Conservation (phyloP, 2,888 invertebrate species). For the Netelia virgata region DNA sequence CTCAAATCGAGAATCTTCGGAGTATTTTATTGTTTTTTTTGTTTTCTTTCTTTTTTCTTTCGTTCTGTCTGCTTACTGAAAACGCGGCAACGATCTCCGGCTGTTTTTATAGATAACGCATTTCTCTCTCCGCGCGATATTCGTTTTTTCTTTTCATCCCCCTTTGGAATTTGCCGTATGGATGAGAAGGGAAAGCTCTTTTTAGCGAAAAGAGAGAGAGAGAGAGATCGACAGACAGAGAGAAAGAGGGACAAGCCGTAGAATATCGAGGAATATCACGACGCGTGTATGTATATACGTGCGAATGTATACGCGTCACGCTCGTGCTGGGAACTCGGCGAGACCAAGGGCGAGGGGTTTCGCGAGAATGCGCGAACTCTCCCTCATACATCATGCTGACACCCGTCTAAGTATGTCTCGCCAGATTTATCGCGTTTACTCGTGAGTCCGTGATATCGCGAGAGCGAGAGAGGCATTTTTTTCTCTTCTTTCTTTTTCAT, state of each 20-base stretch:
- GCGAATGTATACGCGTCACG: slow-evolving; percentile 33
- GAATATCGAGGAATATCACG: slow-evolving; percentile 67
- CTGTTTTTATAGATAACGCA: slow-evolving; percentile 75
- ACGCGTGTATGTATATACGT: slow-evolving; percentile 37
- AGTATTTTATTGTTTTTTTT: background rate
- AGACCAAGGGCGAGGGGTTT: slow-evolving; percentile 67
- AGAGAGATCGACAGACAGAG: slow-evolving; percentile 59
- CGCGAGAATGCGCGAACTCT: slow-evolving; percentile 72
- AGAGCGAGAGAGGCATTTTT: slow-evolving; percentile 67
- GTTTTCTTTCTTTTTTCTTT: slow-evolving; percentile 38
- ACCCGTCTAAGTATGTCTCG: slow-evolving; percentile 80
- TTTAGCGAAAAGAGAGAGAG: slow-evolving; percentile 62
- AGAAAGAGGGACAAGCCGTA: slow-evolving; percentile 52
- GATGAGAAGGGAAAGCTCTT: slow-evolving; percentile 54
- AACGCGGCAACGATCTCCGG: slow-evolving; percentile 72
- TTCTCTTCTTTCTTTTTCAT: slow-evolving; percentile 27
- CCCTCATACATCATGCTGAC: slow-evolving; percentile 81
- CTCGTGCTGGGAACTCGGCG: slow-evolving; percentile 66
- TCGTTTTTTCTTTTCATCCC: slow-evolving; percentile 69
- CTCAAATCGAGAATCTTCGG: slow-evolving; percentile 1
- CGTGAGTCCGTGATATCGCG: slow-evolving; percentile 78
- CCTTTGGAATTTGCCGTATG: slow-evolving; percentile 62
- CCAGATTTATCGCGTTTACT: slow-evolving; percentile 82
- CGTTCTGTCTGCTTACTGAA: slow-evolving; percentile 31
- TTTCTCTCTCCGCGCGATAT: slow-evolving; percentile 73